Evolutionary conservation across 2,888 invertebrate genomes (phyloP), one percentile per base, ranked within the genome.

Genomic region (Vesta saturnalis): DNA sequence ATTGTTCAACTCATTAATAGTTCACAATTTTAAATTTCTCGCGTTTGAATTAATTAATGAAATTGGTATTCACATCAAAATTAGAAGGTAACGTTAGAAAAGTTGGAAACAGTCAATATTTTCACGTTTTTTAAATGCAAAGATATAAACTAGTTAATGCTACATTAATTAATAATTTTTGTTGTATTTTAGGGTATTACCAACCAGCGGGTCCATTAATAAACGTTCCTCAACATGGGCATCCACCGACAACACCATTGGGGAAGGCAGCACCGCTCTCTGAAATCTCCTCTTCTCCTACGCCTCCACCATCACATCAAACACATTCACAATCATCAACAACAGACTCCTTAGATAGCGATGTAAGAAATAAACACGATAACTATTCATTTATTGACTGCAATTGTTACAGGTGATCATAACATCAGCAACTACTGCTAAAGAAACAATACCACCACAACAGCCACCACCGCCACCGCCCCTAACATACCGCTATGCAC

Each of bases 121-220:
- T 4, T 39, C 2, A n/a, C n/a, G 3, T 39, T n/a, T n/a, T 10
- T 2, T n/a, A 39, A 39, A 39, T 4, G n/a, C 39, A 39, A 39
- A 39, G n/a, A 1, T 3, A n/a, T 8, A 39, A 39, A n/a, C n/a
- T 39, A 10, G 10, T 5, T 12, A 22, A 15, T 14, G 46, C 14
- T 46, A 10, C 30, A 10, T 46, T 14, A 46, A 14, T 6, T 46
- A 8, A 46, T n/a, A n/a, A 8, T 15, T 12, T n/a, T 15, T 46
- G 10, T 54, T 54, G 21, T 14, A 14, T 16, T 30, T 23, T 14
- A 94, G 94, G 94, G 83, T 94, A 94, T 83, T 95, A 95, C 86
- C 95, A 95, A 86, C 95, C 95, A 77, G 95, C 95, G 77, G 95
- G 95, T 73, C 95, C 96, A 77, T 88, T 95, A 83, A 95, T 95